These are phyloP conservation scores for Brachionus koreanus DNA, from an alignment of 1,140 invertebrate genomes.

Conservation along the genomic window DNA sequence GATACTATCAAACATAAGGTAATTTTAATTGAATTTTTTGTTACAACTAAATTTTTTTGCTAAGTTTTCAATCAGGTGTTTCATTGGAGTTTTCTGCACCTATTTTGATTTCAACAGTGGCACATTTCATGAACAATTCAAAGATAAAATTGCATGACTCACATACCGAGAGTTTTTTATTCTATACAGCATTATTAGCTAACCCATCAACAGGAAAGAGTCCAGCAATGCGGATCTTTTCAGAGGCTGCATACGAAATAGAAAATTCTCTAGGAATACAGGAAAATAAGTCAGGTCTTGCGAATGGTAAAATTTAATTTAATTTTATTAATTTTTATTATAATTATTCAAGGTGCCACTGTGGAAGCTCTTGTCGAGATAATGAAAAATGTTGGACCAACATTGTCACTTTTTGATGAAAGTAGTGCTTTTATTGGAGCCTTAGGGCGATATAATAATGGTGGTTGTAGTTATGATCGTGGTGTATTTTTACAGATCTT, in stretches of 20 bases:
- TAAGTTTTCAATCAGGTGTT: background rate
- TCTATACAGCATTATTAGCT: background rate
- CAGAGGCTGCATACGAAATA: background rate
- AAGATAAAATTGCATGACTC: background rate
- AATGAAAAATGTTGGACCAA: background rate
- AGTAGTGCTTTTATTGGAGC: background rate
- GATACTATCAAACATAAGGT: background rate
- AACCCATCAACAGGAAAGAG: background rate
- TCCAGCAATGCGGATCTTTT: background rate
- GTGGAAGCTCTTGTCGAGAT: background rate
- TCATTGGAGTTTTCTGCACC: background rate
- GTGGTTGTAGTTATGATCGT: background rate
- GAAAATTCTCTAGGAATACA: background rate
- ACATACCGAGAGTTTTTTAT: background rate
- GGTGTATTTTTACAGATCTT: background rate
- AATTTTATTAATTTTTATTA: background rate
- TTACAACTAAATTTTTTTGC: background rate
- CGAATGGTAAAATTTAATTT: conserved; percentile 3
- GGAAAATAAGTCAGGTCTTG: background rate
- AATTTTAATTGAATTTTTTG: background rate
- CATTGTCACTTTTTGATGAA: background rate
- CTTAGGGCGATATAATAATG: background rate
- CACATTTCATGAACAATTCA: background rate
- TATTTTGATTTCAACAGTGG: background rate
- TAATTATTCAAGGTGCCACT: background rate